Evolutionary conservation across 2,113 vertebrate genomes (phyloP), one percentile per base, ranked within the genome.

Genomic region (Muntiacus muntjak): DNA sequence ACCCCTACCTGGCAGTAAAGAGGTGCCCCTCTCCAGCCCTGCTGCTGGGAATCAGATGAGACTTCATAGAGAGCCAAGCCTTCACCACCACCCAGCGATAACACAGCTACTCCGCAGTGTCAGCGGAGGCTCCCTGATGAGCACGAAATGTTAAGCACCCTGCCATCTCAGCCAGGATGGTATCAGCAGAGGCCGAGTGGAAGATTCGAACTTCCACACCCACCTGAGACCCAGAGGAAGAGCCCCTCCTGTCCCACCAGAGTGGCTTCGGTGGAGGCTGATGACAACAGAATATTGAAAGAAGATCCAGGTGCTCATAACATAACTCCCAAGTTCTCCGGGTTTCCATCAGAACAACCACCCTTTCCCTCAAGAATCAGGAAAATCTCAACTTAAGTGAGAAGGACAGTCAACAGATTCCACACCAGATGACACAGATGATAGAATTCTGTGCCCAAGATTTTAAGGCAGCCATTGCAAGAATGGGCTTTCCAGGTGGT

Each of bases 51-150:
- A 52, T n/a, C 43, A 74, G 15, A 26, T 10, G 4, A 10, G 58
- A 82, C 17, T 23, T 40, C 13, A 54, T 9, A 33, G 33, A 47
- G 1, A 40, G 3, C 11, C 40, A 50, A 67, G 67, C 15, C 10
- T 50, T 21, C 26, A 47, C 30, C 33, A 36, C 33, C 2, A 0
- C 12, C 5, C 50, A 74, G 4, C 0, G 0, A 25, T n/a, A 16
- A 54, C 33, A 6, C 47, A 28, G 30, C 25, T 28, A 23, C 33
- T 52, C 52, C 2, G 2, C 33, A 14, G 21, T 36, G 82, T 55
- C 50, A 1, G 8, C 4, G 6, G 3, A 16, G 9, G 23, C 13
- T 25, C 26, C 9, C 30, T 28, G 57, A 43, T 26, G 16, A 15
- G 23, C 36, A 64, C 28, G 0, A 30, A 74, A 40, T 14, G 25